phyloP scores from a whole-genome alignment of 2,888 invertebrate genomes.

The Coremacera marginata region DNA sequence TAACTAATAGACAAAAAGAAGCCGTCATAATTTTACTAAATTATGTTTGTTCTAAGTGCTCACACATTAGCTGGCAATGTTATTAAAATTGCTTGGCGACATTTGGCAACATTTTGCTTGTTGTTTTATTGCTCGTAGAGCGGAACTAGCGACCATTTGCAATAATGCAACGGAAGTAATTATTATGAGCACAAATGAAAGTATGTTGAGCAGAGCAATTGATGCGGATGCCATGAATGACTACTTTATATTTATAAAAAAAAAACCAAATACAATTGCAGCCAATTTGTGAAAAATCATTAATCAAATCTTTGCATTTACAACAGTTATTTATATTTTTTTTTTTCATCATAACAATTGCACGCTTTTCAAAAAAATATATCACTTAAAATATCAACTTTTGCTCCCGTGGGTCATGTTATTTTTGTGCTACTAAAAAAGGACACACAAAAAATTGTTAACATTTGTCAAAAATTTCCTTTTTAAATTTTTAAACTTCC shows the following conservation, averaged over 20 bases:
- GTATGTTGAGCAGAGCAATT: background rate
- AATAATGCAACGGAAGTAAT: slow-evolving; percentile 27
- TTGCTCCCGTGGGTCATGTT: slow-evolving; percentile 15
- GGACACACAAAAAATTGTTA: slow-evolving; percentile 8
- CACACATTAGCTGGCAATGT: slow-evolving; percentile 38
- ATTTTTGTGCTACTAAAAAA: background rate
- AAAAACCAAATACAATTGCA: background rate
- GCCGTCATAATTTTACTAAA: slow-evolving; percentile 52
- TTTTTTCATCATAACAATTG: background rate
- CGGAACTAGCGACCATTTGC: slow-evolving; percentile 21
- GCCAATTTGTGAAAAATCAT: no score
- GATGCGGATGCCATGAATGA: no score
- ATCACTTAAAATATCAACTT: background rate
- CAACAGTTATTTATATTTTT: background rate
- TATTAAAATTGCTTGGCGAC: slow-evolving; percentile 12
- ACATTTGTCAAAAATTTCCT: slow-evolving; percentile 34
- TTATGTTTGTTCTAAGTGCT: slow-evolving; percentile 47
- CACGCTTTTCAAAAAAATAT: background rate
- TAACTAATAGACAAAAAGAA: slow-evolving; percentile 44
- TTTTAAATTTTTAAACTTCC: slow-evolving; percentile 1
- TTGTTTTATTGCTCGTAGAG: slow-evolving; percentile 11
- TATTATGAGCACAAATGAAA: background rate
- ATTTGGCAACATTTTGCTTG: slow-evolving; percentile 16
- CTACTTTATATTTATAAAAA: background rate
- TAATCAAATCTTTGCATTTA: no score